Base-by-base conservation (phyloP, 2,113 vertebrate genomes). In the Hippocampus abdominalis region DNA sequence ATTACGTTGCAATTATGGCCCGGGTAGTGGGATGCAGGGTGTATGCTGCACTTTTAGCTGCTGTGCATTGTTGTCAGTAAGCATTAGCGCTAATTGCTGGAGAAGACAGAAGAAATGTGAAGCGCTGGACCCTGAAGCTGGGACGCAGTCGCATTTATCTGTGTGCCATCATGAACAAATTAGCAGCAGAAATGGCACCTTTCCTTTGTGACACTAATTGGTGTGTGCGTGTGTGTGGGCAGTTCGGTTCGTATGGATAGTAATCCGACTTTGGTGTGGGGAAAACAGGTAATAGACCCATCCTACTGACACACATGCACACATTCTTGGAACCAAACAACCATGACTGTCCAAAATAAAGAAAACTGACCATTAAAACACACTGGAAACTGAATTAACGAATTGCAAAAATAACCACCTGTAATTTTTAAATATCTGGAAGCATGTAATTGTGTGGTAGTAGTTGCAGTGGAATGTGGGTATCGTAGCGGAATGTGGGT, bases 1-100 rank as follows among this genome's bases (percentile, higher is more conserved):
- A 89, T 90, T 87, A 89, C 1, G 48, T 77, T 70, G 80, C 77
- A 84, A 89, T 90, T 87, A 89, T 1, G 2, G 73, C 20, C 20
- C 21, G 53, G 61, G 63, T 20, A 62, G 67, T 15, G 54, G 72
- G 46, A 72, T 3, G 3, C 69, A 66, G 68, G 70, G 68, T 54
- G 80, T 36, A 1, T 12, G 73, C 64, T 81, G 78, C 67, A 79
- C 86, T 87, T 88, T 86, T 81, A 81, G 81, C 78, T 68, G 82
- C 76, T 25, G 53, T 16, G 54, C 61, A 59, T 79, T 32, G 60
- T 75, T 83, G 85, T 87, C 89, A 88, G 84, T 69, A 69, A 81
- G 77, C 46, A 81, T 89, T 88, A 84, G 75, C 63, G 23, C 70
- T 83, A 87, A 85, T 82, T 88, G 86, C 62, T 72, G 85, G 69